Percentiles rank a stretch among this genome's conserved stretches.
Conservation (phyloP, 2,797 vertebrate species). For the Austrolebias charrua region DNA sequence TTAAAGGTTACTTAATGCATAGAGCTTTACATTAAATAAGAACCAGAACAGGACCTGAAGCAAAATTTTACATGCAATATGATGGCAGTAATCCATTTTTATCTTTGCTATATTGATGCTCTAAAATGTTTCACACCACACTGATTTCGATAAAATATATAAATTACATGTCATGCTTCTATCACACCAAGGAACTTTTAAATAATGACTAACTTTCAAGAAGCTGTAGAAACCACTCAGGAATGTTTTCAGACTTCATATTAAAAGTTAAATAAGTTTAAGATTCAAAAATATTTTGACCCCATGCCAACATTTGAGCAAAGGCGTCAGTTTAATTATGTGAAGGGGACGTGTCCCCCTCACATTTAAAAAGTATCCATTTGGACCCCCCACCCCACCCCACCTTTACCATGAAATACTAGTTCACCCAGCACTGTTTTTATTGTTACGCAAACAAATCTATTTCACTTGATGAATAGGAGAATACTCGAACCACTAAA, state of each 20-base stretch:
- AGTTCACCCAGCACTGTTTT: no score
- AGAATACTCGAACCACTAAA: no score
- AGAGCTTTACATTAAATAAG: not conserved
- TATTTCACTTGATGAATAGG: no score
- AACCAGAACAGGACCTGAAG: no score
- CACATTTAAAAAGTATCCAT: no score
- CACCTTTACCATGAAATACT: no score
- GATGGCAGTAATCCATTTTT: not conserved
- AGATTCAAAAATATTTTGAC: slow-evolving; percentile 32
- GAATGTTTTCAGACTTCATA: slow-evolving; percentile 14
- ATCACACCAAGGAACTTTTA: not conserved
- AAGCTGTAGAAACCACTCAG: not conserved
- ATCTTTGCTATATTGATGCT: slow-evolving; percentile 7
- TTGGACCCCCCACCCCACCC: no score
- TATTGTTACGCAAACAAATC: no score
- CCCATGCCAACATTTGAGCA: slow-evolving; percentile 22
- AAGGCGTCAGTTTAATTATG: no score
- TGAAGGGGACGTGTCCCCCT: no score
- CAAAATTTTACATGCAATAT: not conserved
- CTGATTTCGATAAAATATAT: slow-evolving; percentile 3
- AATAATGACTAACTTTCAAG: slow-evolving; percentile 7
- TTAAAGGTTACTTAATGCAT: not conserved
- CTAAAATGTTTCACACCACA: not conserved
- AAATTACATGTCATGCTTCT: not conserved
- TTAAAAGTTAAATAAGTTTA: slow-evolving; percentile 27